Base-by-base conservation (phyloP, 2,888 invertebrate species). In the Drosophila paramelanica region DNA sequence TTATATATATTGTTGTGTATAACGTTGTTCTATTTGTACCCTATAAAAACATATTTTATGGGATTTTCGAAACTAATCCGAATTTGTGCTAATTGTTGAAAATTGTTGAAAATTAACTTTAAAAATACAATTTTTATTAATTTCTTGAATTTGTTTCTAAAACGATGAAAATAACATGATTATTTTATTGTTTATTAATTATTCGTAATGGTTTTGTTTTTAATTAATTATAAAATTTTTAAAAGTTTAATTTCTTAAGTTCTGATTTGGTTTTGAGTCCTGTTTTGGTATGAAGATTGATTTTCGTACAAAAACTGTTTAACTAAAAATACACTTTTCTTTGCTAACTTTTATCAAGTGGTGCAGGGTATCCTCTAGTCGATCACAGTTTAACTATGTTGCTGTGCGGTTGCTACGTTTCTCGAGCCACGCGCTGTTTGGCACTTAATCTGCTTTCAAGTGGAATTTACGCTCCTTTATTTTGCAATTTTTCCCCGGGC, bases 381-480 rank as follows among this genome's bases (percentile, higher is more conserved):
- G 33, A 1, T 8, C n/a, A 38, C 1, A 31, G 23, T 1, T 1
- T 8, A 2, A 13, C 1, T 0, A 1, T 7, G 11, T 6, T 25
- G 8, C 8, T 17, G 6, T 31, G 46, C 31, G 62, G 27, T 41
- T 56, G 56, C 55, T 65, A 62, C 55, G 74, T 55, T 51, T 23
- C 36, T 25, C 43, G 20, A 57, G 68, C 52, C 77, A 86, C 80
- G 82, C 76, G 74, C 79, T 53, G 50, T 53, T 67, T 67, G 67
- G 71, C 73, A 86, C 72, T 83, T 89, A 81, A 83, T 68, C 69
- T 64, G 80, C 73, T 80, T 87, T 74, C 72, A 80, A 80, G 69
- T 77, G 47, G 39, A 69, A 82, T 80, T 77, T 70, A 67, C 60
- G 72, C 67, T 80, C 72, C 81, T 89, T 89, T 89, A 75, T 84